phyloP scores from a whole-genome alignment of 2,888 invertebrate genomes.

The Andrena bicolor region DNA sequence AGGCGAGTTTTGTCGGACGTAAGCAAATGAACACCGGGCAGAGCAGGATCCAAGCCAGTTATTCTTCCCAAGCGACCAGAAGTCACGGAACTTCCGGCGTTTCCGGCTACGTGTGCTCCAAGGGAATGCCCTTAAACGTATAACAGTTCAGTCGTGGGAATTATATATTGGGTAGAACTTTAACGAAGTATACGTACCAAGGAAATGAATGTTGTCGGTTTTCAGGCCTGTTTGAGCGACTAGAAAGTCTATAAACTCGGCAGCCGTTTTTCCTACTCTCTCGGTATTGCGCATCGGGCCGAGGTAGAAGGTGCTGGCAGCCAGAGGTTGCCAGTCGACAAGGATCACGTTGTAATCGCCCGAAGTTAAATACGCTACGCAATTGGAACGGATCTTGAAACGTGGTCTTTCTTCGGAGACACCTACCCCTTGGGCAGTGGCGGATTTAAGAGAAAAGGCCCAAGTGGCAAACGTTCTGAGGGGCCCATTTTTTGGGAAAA shows the following conservation, averaged over 20 bases:
- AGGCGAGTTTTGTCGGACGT: conserved; percentile 77
- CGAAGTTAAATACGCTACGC: conserved; percentile 80
- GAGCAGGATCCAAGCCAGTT: conserved; percentile 85
- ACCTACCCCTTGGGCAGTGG: too few species aligned
- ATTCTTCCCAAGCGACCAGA: conserved; percentile 84
- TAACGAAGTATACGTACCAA: conserved; percentile 77
- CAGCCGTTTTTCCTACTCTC: conserved; percentile 83
- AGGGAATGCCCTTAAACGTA: conserved; percentile 81
- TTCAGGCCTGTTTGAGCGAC: conserved; percentile 79
- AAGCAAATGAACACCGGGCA: conserved; percentile 82
- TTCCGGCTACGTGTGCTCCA: conserved; percentile 84
- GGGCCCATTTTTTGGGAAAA: too few species aligned
- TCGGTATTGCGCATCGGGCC: conserved; percentile 84
- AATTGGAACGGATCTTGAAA: background rate
- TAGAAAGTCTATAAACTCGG: conserved; percentile 83
- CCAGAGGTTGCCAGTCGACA: conserved; percentile 85
- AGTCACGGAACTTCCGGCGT: conserved; percentile 75
- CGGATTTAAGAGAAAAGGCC: too few species aligned
- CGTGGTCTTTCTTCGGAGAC: too few species aligned
- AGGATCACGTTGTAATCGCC: conserved; percentile 85
- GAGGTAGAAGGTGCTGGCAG: conserved; percentile 83
- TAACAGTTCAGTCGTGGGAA: background rate
- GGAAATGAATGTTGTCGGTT: conserved; percentile 82
- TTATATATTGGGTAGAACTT: background rate
- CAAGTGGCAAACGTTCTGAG: too few species aligned